These are phyloP conservation scores for Microctonus brassicae DNA, from an alignment of 2,888 invertebrate species.

Conservation along the genomic window DNA sequence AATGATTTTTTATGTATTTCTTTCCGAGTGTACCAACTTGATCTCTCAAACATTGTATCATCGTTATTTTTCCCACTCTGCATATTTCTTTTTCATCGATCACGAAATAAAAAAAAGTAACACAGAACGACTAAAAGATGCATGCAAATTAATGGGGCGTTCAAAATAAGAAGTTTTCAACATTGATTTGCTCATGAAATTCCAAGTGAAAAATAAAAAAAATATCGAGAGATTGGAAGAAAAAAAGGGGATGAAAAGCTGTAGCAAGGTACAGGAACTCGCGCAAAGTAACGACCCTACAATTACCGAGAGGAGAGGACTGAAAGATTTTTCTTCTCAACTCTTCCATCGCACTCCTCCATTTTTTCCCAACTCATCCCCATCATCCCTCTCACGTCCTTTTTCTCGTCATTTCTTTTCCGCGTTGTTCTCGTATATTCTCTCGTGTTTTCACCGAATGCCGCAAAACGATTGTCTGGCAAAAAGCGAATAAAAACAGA, in stretches of 20 bases:
- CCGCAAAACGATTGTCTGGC: conserved; percentile 42
- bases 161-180: conserved; percentile 12
- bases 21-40: background rate
- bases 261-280: background rate
- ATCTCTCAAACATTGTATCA: background rate
- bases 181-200: conserved; percentile 21
- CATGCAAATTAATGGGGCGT: conserved; percentile 11
- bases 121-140: background rate
- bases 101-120: background rate
- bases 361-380: conserved; percentile 26
- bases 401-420: background rate
- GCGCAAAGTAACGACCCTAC: conserved; percentile 26
- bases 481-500: conserved; percentile 40
- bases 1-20: too few species aligned
- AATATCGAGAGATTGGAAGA: background rate
- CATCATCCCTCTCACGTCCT: background rate
- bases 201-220: conserved; percentile 10
- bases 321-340: conserved; percentile 26
- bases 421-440: background rate
- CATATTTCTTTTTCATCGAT: background rate
- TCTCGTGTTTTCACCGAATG: conserved; percentile 19
- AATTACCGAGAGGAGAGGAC: conserved; percentile 24
- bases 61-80: background rate
- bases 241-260: background rate
- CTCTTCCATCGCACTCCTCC: conserved; percentile 10